Conservation (phyloP, 2,113 vertebrate genomes). For the Hippocampus barbouri region DNA sequence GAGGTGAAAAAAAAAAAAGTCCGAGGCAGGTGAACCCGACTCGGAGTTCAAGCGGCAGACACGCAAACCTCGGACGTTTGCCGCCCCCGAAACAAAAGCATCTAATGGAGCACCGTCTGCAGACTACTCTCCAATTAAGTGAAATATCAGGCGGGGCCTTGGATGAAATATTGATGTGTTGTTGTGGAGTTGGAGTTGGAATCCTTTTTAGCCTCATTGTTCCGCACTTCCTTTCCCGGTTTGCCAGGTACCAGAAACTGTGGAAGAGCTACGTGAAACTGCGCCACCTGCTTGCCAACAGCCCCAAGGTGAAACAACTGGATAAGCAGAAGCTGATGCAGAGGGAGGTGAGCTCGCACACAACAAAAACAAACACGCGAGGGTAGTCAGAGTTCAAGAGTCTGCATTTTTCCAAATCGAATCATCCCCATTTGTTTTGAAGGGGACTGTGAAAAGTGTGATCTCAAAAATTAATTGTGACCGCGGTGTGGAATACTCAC, state of each 20-base stretch:
- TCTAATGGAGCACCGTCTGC: slow-evolving; percentile 37
- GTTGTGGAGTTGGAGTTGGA: slow-evolving; percentile 19
- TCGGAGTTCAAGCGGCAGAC: slow-evolving; percentile 26
- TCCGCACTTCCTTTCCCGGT: slow-evolving; percentile 4
- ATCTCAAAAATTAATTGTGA: too few species aligned
- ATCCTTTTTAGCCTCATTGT: slow-evolving; percentile 16
- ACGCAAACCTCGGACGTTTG: slow-evolving; percentile 9
- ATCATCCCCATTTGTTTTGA: too few species aligned
- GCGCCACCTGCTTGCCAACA: slow-evolving; percentile 96
- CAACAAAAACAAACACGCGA: not conserved
- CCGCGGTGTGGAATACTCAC: too few species aligned
- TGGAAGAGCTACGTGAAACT: slow-evolving; percentile 99
- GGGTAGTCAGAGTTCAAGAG: too few species aligned
- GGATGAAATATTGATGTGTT: slow-evolving; percentile 59
- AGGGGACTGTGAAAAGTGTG: too few species aligned
- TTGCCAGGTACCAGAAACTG: slow-evolving; percentile 90
- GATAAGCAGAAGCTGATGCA: slow-evolving; percentile 98
- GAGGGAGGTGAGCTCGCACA: slow-evolving; percentile 80
- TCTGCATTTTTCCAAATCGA: too few species aligned
- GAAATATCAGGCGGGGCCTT: slow-evolving; percentile 33
- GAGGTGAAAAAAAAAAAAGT: slow-evolving; percentile 2
- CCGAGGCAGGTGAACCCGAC: not conserved
- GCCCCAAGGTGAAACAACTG: slow-evolving; percentile 96
- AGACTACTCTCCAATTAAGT: slow-evolving; percentile 50
- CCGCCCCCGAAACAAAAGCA: slow-evolving; percentile 21